phyloP scores from a whole-genome alignment of 2,113 vertebrate genomes.

The Arothron firmamentum region DNA sequence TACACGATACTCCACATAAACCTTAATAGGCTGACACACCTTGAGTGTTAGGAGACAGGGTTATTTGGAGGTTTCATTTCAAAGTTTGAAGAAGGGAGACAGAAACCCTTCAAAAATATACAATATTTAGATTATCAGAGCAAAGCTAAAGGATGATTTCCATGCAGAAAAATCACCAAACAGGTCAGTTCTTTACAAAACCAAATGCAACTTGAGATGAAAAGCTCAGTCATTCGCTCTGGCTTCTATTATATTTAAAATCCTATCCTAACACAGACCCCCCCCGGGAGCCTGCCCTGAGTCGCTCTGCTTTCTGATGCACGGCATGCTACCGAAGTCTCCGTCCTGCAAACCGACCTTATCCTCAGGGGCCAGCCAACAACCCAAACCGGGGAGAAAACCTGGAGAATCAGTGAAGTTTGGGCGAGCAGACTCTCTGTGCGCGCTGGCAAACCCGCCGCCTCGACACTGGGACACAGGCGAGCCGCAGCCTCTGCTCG shows the following conservation, averaged over 20 bases:
- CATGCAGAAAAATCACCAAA: slow-evolving; percentile 14
- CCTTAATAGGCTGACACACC: too few species aligned
- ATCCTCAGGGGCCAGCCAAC: slow-evolving; percentile 53
- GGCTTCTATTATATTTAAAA: slow-evolving; percentile 23
- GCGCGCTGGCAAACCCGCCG: slow-evolving; percentile 55
- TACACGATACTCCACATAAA: too few species aligned
- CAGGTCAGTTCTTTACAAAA: slow-evolving; percentile 31
- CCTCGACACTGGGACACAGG: slow-evolving; percentile 64
- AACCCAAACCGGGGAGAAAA: slow-evolving; percentile 63
- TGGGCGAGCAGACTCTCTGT: slow-evolving; percentile 64
- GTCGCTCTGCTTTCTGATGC: slow-evolving; percentile 16
- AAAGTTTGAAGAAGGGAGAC: too few species aligned
- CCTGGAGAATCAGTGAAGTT: slow-evolving; percentile 50
- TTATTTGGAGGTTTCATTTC: too few species aligned
- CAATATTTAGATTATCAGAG: too few species aligned
- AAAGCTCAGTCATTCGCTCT: slow-evolving; percentile 24
- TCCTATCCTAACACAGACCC: slow-evolving; percentile 10
- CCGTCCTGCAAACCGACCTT: slow-evolving; percentile 63
- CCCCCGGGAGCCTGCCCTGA: slow-evolving; percentile 10
- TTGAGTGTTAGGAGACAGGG: too few species aligned
- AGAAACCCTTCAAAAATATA: too few species aligned
- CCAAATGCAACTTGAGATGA: slow-evolving; percentile 40
- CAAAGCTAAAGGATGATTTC: not conserved
- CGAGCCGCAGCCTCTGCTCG: slow-evolving; percentile 66
- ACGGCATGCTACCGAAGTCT: slow-evolving; percentile 9